Base-by-base conservation (phyloP, 2,888 invertebrate species). In the Merodon equestris region DNA sequence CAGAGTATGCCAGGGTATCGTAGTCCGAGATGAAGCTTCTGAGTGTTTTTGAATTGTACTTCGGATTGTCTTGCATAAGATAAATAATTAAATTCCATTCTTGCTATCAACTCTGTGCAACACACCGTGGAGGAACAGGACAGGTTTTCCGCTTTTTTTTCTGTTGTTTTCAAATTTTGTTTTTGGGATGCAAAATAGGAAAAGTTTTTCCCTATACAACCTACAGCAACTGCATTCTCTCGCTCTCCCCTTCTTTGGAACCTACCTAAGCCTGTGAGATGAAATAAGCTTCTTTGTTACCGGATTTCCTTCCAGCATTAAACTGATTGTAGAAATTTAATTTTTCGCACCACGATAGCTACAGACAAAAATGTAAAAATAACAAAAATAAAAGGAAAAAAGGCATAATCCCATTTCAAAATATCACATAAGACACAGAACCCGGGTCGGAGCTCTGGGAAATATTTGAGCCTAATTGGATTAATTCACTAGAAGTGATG, bases 21-120 rank as follows among this genome's bases (percentile, higher is more conserved):
- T 36, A 56, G 47, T 17, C 27, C 3, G 27, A 27, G 27, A 4
- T 27, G 27, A 7, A 27, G 27, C 19, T 38, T 40, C 12, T 45
- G 64, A 15, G 56, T 45, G 17, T 51, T 53, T 53, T 38, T 53
- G 50, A 60, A 45, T 64, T 60, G 50, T 60, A 79, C 70, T 63
- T 74, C 44, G 64, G 47, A 79, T 63, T 70, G 68, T 70, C 60
- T 74, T 56, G 74, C 68, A 79, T 68, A 70, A 64, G 50, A 79
- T 79, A 50, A 79, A 79, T 79, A 74, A 74, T 70, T 79, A 74
- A 79, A 79, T 79, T 79, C 79, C 79, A 68, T 79, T 79, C 70
- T 79, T 58, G 74, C 79, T 64, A 79, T 79, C 79, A 79, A 14
- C 68, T 51, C 63, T 18, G 27, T 58, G 72, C 67, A 72, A 67